phyloP scores from a whole-genome alignment of 2,113 vertebrate species.

The Melanostigma gelatinosum region DNA sequence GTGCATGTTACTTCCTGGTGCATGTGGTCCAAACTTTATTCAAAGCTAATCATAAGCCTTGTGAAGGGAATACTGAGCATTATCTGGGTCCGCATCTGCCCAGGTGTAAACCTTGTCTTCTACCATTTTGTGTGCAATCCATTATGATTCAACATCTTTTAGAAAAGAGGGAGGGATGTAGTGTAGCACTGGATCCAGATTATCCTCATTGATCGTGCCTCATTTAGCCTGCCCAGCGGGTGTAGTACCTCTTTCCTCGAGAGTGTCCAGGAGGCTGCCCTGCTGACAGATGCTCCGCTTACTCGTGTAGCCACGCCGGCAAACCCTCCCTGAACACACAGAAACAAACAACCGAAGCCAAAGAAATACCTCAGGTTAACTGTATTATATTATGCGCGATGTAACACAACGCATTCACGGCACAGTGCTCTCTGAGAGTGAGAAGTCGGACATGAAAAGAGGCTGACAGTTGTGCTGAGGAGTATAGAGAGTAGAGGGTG shows the following conservation, averaged over 20 bases:
- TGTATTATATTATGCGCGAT: constrained; percentile 21
- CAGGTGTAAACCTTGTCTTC: constrained; percentile 10
- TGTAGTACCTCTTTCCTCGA: constrained; percentile 70
- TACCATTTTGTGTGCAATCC: constrained; percentile 23
- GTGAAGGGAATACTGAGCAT: not conserved
- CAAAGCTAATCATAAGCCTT: constrained; percentile 8
- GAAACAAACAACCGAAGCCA: constrained; percentile 47
- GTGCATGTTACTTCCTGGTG: constrained; percentile 48
- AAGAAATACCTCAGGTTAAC: constrained; percentile 41
- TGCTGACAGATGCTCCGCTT: constrained; percentile 73
- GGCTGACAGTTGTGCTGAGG: constrained; percentile 74
- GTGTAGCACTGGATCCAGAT: constrained; percentile 34
- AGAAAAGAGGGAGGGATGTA: not conserved
- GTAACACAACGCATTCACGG: constrained; percentile 24
- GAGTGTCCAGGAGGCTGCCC: constrained; percentile 73
- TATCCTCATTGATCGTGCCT: constrained; percentile 69
- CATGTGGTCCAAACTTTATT: constrained; percentile 64
- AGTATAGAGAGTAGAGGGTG: constrained; percentile 52
- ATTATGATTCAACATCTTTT: constrained; percentile 29
- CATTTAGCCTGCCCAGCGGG: constrained; percentile 62
- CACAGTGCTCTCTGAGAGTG: constrained; percentile 24
- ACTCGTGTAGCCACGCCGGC: constrained; percentile 32
- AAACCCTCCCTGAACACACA: constrained; percentile 34
- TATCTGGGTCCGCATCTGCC: constrained; percentile 23
- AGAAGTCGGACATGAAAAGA: constrained; percentile 45